Conservation (phyloP, 2,113 vertebrate genomes). For the Oreocharis arfaki region DNA sequence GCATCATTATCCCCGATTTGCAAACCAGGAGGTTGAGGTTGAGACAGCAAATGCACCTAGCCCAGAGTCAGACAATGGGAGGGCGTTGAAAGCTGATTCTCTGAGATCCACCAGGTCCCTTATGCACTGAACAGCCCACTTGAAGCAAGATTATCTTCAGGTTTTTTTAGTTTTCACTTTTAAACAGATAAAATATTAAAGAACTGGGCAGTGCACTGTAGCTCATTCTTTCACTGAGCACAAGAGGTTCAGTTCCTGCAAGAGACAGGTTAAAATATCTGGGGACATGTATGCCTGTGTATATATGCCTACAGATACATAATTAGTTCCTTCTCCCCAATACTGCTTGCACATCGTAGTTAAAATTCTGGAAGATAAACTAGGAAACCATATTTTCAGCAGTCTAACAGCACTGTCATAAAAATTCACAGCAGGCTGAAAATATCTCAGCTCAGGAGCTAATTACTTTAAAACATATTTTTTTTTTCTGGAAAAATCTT, state of each 20-base stretch:
- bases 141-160: background rate
- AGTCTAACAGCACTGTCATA: slow-evolving; percentile 40
- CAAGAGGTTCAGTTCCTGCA: background rate
- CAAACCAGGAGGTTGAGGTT: background rate
- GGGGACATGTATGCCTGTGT: background rate
- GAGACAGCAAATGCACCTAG: background rate
- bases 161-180: background rate
- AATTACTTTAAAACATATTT: slow-evolving; percentile 54
- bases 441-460: slow-evolving; percentile 50
- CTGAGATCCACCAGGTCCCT: background rate
- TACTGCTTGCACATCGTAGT: background rate
- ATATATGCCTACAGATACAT: background rate
- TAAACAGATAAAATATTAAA: background rate
- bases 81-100: background rate
- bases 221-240: background rate
- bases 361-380: slow-evolving; percentile 17
- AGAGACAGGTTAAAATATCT: background rate
- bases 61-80: background rate
- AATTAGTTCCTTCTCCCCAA: background rate
- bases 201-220: background rate
- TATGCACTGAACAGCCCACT: background rate
- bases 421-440: slow-evolving; percentile 59
- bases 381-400: slow-evolving; percentile 6
- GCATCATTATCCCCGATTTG: background rate
- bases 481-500: slow-evolving; percentile 13